Base-by-base conservation (phyloP, 2,113 vertebrate species). In the Upupa epops region DNA sequence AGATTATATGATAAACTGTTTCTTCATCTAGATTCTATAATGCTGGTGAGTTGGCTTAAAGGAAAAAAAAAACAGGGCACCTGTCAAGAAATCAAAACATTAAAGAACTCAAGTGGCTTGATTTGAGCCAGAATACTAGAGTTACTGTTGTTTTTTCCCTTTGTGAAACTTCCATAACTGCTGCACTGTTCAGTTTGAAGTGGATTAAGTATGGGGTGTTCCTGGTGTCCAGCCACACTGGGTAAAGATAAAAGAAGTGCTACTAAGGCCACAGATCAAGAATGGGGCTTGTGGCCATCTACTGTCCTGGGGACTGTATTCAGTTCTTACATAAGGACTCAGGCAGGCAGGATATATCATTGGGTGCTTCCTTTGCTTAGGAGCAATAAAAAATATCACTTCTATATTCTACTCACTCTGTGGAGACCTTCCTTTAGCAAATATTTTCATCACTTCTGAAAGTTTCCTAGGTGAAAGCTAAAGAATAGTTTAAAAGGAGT, bases 11-110 rank as follows among this genome's bases (percentile, higher is more conserved):
- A 40, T 63, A 78, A 65, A 8, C 56, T 66, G 16, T 80, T 83
- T 56, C 34, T 89, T 82, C 29, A 37, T 45, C 8, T 8, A 8
- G 22, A 21, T 83, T 72, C 48, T 25, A 16, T 29, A 66, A 51
- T 58, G 36, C 16, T 70, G 51, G 15, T 64, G 68, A 69, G 45
- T 61, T 91, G 55, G 13, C 42, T 54, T 85, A 79, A 78, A 79
- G 42, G 21, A 2, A 11, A 13, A 12, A 46, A 29, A 2, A 32
- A 40, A 49, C 32, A 5, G 1, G 19, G 42, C 4, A 3, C 29
- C 72, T 89, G 78, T 54, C 71, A 94, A 85, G 59, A 82, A 85
- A 71, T 68, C 4, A 1, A 45, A 78, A 65, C 68, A 71, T 70
- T 77, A 91, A 65, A 45, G 37, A 22, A 80, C 72, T 8, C 34